Evolutionary conservation across 64 coral and sea anemone species (phyloP).

Genomic region (Dendronephthya gigantea): DNA sequence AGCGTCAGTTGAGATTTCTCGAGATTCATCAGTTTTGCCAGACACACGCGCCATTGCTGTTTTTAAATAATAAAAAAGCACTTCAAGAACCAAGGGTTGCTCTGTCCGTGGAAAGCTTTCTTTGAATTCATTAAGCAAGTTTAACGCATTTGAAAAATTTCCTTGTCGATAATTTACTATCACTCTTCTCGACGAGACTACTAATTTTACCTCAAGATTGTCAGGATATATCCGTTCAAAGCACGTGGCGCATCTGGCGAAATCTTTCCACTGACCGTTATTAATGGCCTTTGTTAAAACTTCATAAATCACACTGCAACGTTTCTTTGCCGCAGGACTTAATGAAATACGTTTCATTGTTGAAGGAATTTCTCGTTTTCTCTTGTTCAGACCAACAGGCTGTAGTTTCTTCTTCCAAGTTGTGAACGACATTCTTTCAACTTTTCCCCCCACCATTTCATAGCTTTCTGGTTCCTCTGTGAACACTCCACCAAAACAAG

Average conservation of each 20-base stretch:
- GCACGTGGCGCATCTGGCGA: background rate
- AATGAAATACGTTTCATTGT: background rate
- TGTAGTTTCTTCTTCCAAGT: background rate
- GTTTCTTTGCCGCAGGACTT: background rate
- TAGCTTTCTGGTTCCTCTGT: slow-evolving; percentile 9
- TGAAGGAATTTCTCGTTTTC: background rate
- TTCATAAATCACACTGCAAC: background rate
- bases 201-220: background rate
- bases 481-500: background rate
- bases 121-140: background rate
- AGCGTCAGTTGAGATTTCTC: background rate
- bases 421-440: background rate
- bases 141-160: background rate
- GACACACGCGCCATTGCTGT: background rate
- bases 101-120: background rate
- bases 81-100: background rate
- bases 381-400: background rate
- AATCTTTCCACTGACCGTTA: background rate
- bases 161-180: background rate
- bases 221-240: background rate
- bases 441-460: background rate
- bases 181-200: background rate
- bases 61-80: background rate
- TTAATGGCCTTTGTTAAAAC: background rate
- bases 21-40: background rate